Percentiles rank a stretch among this genome's conserved stretches.
These are phyloP conservation scores for Platysteira castanea DNA, from an alignment of 2,113 vertebrate genomes.

Conservation along the genomic window DNA sequence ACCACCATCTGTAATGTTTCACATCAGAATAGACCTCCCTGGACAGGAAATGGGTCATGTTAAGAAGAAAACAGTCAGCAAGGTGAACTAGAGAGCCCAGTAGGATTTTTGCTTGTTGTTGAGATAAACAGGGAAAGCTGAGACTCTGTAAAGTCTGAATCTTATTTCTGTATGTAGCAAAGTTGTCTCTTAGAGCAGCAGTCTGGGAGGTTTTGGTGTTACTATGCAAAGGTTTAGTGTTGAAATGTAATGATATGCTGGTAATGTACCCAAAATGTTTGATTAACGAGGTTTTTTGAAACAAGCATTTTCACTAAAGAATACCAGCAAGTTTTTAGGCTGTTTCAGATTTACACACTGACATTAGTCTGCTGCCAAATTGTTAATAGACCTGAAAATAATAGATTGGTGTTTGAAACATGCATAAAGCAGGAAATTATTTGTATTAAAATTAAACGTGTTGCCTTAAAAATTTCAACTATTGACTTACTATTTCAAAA, in stretches of 20 bases:
- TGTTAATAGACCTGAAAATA: background rate
- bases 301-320: background rate
- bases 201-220: background rate
- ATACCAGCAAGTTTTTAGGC: background rate
- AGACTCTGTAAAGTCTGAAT: background rate
- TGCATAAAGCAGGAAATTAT: background rate
- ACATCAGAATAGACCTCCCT: background rate
- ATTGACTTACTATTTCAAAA: background rate
- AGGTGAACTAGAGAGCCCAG: background rate
- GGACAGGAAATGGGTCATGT: background rate
- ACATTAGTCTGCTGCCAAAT: background rate
- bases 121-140: background rate
- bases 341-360: background rate
- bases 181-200: background rate
- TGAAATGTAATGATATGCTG: background rate
- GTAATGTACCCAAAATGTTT: background rate
- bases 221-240: background rate
- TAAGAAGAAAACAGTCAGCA: background rate
- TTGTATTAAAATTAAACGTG: fast-evolving
- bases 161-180: background rate
- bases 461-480: background rate
- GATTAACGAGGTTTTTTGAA: background rate
- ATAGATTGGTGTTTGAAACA: background rate
- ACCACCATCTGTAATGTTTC: background rate
- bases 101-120: background rate